These are phyloP conservation scores for Gymnoscelis rufifasciata DNA, from an alignment of 2,888 invertebrate genomes.

Conservation along the genomic window DNA sequence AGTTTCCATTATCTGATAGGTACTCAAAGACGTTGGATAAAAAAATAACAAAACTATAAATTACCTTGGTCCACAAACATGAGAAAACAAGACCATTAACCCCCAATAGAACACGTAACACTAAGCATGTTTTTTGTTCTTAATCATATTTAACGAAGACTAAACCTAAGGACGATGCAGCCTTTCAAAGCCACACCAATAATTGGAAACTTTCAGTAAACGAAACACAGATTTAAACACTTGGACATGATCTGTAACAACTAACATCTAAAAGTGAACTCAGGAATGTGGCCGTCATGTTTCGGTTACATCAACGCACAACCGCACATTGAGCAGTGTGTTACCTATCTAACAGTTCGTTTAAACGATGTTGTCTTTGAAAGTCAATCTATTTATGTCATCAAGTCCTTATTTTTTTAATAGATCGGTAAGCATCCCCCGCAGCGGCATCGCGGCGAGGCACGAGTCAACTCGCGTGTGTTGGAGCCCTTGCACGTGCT, in stretches of 20 bases:
- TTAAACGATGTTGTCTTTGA: conserved; percentile 51
- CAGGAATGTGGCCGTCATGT: conserved; percentile 76
- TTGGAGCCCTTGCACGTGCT: conserved; percentile 71
- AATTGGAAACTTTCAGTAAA: conserved; percentile 30
- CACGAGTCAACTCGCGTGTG: conserved; percentile 64
- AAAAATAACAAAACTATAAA: conserved; percentile 13
- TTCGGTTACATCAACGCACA: conserved; percentile 74
- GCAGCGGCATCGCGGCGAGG: conserved; percentile 64
- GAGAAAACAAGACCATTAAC: conserved; percentile 66
- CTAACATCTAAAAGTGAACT: conserved; percentile 70
- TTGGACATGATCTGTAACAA: conserved; percentile 42
- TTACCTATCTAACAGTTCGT: conserved; percentile 51
- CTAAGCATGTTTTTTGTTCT: conserved; percentile 74
- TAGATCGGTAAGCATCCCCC: conserved; percentile 77
- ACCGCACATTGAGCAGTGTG: conserved; percentile 46
- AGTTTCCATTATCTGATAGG: neutral
- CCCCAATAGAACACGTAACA: conserved; percentile 71
- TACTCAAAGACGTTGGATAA: neutral
- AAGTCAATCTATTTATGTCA: conserved; percentile 76
- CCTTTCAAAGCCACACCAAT: conserved; percentile 35
- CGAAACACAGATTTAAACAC: conserved; percentile 32
- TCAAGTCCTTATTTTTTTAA: conserved; percentile 78
- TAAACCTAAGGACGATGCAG: conserved; percentile 40
- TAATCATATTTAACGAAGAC: conserved; percentile 54
- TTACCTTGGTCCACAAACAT: conserved; percentile 24